Evolutionary conservation across 2,797 vertebrate species (phyloP), one percentile per base, ranked within the genome.

Genomic region (Scolopax rusticola): DNA sequence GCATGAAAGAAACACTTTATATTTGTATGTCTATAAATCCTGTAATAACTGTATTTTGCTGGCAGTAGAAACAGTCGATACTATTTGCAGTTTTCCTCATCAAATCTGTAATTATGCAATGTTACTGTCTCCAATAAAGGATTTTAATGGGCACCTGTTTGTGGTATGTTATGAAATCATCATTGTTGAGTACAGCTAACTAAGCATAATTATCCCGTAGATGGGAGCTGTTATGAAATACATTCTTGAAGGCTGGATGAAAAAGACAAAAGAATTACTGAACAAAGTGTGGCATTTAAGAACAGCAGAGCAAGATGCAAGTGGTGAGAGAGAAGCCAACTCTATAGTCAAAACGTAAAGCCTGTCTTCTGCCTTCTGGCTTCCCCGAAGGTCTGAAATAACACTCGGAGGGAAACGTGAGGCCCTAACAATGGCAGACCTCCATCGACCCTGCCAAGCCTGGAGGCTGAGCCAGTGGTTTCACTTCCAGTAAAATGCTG

Each of bases 51-150:
- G 94, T 97, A 93, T 96, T 96, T 97, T 97, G 87, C 95, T 98
- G 95, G 95, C 97, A 96, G 86, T 93, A 95, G 97, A 95, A 95
- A 93, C 82, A 89, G 88, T 95, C 95, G 95, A 95, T 92, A 86
- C 94, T 96, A 89, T 97, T 97, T 94, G 88, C 87, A 84, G 90
- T 93, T 94, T 96, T 97, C 93, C 97, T 98, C 94, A 90, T 97
- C 87, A 92, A 83, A 91, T 97, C 94, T 96, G 95, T 97, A 97
- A 97, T 98, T 97, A 97, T 59, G 60, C 76, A 89, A 59, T 95
- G 87, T 97, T 98, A 95, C 95, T 97, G 94, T 98, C 93, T 95
- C 94, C 93, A 98, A 97, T 98, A 98, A 98, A 98, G 90, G 81
- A 96, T 96, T 95, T 96, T 96, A 93, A 97, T 96, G 93, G 90